Conservation (phyloP, 2,888 invertebrate genomes). For the Torymus texanus region DNA sequence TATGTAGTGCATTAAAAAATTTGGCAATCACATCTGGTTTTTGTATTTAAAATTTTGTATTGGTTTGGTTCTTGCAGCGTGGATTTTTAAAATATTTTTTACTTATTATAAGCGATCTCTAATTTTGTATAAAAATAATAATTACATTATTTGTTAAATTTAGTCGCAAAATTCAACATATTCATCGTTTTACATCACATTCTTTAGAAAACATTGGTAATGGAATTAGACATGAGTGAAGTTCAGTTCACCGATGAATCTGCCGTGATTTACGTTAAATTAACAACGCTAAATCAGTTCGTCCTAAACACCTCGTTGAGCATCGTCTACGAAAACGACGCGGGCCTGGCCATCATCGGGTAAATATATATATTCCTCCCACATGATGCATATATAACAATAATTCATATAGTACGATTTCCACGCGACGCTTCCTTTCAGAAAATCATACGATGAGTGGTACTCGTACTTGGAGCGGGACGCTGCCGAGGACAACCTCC, state of each 20-base stretch:
- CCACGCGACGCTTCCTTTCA: conserved; percentile 5
- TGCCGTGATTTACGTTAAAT: conserved; percentile 21
- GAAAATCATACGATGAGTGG: conserved; percentile 55
- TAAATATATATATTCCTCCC: conserved; percentile 56
- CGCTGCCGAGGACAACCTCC: conserved; percentile 60
- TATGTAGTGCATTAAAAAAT: too few species aligned
- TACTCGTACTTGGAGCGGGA: conserved; percentile 69
- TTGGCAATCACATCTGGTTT: too few species aligned
- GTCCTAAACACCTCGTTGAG: conserved; percentile 55
- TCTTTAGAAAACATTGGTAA: conserved; percentile 61
- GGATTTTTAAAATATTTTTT: too few species aligned
- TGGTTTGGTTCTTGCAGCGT: too few species aligned
- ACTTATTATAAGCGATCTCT: too few species aligned
- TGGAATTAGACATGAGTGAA: conserved; percentile 65
- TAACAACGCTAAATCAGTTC: conserved; percentile 52
- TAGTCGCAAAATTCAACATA: background rate
- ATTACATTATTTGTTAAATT: background rate
- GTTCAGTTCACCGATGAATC: conserved; percentile 26
- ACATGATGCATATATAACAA: background rate
- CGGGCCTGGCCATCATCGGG: conserved; percentile 62
- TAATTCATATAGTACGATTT: conserved; percentile 16
- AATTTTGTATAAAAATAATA: too few species aligned
- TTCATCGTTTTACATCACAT: conserved; percentile 4
- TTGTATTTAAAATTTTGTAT: too few species aligned
- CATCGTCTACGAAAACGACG: conserved; percentile 55